phyloP scores from a whole-genome alignment of 23 tunicate species.

The Ciona savignyi region DNA sequence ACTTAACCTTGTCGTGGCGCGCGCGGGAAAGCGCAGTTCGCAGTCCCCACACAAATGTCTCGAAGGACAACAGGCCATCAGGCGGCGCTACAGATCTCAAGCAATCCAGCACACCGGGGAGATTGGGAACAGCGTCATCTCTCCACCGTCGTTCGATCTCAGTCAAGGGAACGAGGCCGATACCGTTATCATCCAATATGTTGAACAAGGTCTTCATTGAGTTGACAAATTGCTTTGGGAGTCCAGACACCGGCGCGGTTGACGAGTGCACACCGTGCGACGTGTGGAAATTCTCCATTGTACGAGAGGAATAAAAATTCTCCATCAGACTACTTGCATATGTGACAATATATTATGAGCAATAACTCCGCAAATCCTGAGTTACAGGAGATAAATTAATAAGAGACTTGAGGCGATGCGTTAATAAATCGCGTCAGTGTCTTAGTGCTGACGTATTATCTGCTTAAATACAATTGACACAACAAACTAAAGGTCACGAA shows the following conservation, averaged over 20 bases:
- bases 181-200: conserved; percentile 34
- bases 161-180: conserved; percentile 47
- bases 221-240: conserved; percentile 51
- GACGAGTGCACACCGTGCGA: background rate
- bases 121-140: conserved; percentile 84
- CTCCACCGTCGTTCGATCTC: conserved; percentile 72
- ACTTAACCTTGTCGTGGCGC: conserved; percentile 2
- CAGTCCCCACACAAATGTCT: conserved; percentile 66
- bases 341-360: too few species aligned
- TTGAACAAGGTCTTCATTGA: conserved; percentile 65
- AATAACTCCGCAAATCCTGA: too few species aligned
- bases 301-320: too few species aligned
- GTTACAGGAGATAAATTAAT: too few species aligned
- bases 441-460: too few species aligned
- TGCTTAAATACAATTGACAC: too few species aligned
- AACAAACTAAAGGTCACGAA: too few species aligned
- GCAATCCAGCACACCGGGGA: conserved; percentile 68
- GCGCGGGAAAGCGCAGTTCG: conserved; percentile 30
- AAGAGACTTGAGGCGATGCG: too few species aligned
- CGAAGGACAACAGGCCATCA: conserved; percentile 52
- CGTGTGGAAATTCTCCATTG: background rate
- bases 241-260: conserved; percentile 10
- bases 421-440: too few species aligned
- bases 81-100: conserved; percentile 54
- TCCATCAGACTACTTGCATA: too few species aligned